phyloP scores from a whole-genome alignment of 2,888 invertebrate species.

The Biston betularia region DNA sequence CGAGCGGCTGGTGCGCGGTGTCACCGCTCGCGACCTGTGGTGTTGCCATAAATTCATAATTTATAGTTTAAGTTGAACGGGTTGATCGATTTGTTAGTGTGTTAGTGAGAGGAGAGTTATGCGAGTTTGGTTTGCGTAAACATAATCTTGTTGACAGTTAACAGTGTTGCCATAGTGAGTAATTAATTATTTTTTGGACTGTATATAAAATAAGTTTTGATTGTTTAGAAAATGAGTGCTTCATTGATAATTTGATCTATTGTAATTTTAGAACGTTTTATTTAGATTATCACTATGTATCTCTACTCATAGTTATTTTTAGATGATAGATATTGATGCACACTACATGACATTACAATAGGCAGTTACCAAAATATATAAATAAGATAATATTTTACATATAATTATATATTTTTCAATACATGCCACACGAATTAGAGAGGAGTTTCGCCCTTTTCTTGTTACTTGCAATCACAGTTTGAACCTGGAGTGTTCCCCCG shows the following conservation, averaged over 20 bases:
- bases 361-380: slow-evolving; percentile 81
- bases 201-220: slow-evolving; percentile 81
- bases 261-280: slow-evolving; percentile 55
- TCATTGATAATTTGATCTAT: slow-evolving; percentile 62
- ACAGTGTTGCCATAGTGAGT: slow-evolving; percentile 84
- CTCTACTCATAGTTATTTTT: slow-evolving; percentile 60
- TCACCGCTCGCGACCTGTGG: slow-evolving; percentile 48
- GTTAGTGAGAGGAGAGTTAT: slow-evolving; percentile 72
- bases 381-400: slow-evolving; percentile 59
- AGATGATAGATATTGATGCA: slow-evolving; percentile 68
- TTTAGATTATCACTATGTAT: slow-evolving; percentile 56
- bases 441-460: slow-evolving; percentile 26
- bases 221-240: slow-evolving; percentile 78
- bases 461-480: slow-evolving; percentile 20
- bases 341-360: slow-evolving; percentile 69
- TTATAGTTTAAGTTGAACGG: slow-evolving; percentile 62
- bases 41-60: slow-evolving; percentile 50
- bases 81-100: slow-evolving; percentile 69
- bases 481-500: slow-evolving; percentile 45
- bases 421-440: slow-evolving; percentile 51
- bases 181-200: slow-evolving; percentile 80
- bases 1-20: too few species aligned
- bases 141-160: slow-evolving; percentile 81
- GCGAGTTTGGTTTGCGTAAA: slow-evolving; percentile 75
- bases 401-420: slow-evolving; percentile 71